Conservation (phyloP, 2,888 invertebrate genomes). For the Nymphalis polychloros region DNA sequence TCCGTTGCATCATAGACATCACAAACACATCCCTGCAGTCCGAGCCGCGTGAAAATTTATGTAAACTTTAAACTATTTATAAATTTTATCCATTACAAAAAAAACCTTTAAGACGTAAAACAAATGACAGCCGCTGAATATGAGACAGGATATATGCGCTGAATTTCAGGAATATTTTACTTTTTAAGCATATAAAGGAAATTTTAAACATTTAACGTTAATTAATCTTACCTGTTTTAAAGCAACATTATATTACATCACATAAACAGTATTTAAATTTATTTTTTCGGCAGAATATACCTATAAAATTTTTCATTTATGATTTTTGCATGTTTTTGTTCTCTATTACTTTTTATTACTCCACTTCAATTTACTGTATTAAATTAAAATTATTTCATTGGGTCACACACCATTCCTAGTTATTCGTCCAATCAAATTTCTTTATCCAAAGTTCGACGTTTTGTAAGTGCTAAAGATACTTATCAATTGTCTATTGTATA, state of each 20-base stretch:
- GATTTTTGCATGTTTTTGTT: slow-evolving; percentile 64
- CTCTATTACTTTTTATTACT: slow-evolving; percentile 43
- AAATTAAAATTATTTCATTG: slow-evolving; percentile 24
- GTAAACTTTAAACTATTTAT: slow-evolving; percentile 34
- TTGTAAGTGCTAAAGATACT: not conserved
- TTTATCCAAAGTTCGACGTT: not conserved
- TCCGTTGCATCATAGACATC: slow-evolving; percentile 78
- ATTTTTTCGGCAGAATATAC: slow-evolving; percentile 56
- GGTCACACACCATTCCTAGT: slow-evolving; percentile 9
- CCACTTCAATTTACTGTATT: slow-evolving; percentile 24
- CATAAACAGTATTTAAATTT: slow-evolving; percentile 43
- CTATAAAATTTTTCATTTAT: slow-evolving; percentile 57
- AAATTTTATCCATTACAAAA: slow-evolving; percentile 41
- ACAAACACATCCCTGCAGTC: slow-evolving; percentile 65
- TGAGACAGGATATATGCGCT: slow-evolving; percentile 41
- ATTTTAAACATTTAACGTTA: slow-evolving; percentile 13
- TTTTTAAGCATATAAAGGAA: slow-evolving; percentile 8
- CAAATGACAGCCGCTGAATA: slow-evolving; percentile 77
- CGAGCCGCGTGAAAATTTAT: slow-evolving; percentile 65
- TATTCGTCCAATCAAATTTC: slow-evolving; percentile 30
- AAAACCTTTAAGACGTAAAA: slow-evolving; percentile 72
- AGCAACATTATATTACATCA: slow-evolving; percentile 57
- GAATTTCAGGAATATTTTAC: slow-evolving; percentile 43
- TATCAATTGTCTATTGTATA: no score
- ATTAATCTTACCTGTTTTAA: slow-evolving; percentile 62